phyloP scores from a whole-genome alignment of 2,797 vertebrate species.

The Vespertilio murinus region DNA sequence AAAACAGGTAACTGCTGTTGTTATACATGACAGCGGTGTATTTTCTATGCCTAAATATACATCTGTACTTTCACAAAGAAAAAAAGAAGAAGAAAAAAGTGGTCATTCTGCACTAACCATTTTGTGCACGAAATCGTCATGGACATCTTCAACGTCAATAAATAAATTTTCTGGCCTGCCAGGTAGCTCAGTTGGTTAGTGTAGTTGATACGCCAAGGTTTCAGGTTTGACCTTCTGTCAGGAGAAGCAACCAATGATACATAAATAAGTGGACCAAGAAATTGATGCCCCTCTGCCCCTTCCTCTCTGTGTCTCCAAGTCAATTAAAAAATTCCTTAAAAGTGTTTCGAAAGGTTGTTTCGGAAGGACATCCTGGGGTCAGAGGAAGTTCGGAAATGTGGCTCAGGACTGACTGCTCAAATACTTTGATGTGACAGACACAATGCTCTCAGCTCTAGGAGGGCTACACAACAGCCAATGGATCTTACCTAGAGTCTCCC shows the following conservation, averaged over 20 bases:
- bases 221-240: neutral
- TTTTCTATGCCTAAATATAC: neutral
- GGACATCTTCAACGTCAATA: neutral
- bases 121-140: accelerated
- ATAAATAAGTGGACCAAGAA: neutral
- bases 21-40: neutral
- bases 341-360: neutral
- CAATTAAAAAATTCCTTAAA: neutral
- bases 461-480: neutral
- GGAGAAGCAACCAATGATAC: neutral
- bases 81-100: neutral
- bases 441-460: accelerated
- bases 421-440: neutral
- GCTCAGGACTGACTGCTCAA: neutral
- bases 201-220: neutral
- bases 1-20: neutral
- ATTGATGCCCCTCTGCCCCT: neutral
- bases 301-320: neutral
- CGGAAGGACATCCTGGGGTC: neutral
- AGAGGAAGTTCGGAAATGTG: neutral
- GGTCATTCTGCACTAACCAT: neutral
- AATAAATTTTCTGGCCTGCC: neutral
- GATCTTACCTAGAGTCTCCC: neutral
- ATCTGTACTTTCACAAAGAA: neutral
- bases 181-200: neutral